These are phyloP conservation scores for Apolygus lucorum DNA, from an alignment of 1,140 invertebrate genomes.

Conservation along the genomic window DNA sequence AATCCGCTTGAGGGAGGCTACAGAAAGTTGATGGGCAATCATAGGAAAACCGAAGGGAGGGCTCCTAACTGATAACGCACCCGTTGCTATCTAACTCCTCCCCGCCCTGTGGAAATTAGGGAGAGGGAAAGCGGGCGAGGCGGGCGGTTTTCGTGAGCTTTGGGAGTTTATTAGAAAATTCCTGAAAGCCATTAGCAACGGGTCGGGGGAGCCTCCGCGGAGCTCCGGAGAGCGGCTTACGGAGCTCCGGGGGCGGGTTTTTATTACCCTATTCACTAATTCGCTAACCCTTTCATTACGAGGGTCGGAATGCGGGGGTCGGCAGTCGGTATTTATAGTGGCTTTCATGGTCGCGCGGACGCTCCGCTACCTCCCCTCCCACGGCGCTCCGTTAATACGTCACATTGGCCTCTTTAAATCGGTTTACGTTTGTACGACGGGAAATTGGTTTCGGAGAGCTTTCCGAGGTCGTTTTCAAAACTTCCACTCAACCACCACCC, in stretches of 20 bases:
- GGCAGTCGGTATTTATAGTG: constrained; percentile 9
- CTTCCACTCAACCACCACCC: too few relatives aligned
- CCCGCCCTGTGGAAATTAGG: background rate
- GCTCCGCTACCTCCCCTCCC: background rate
- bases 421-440: background rate
- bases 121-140: background rate
- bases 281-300: constrained; percentile 13
- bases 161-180: constrained; percentile 23
- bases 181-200: constrained; percentile 18
- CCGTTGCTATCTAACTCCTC: background rate
- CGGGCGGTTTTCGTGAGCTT: background rate
- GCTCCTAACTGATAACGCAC: background rate
- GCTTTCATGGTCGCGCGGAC: too few relatives aligned
- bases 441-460: too few relatives aligned
- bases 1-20: background rate
- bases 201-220: background rate
- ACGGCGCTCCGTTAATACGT: background rate
- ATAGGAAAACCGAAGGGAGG: background rate
- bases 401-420: background rate
- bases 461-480: too few relatives aligned
- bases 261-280: constrained; percentile 17
- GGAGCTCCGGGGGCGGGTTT: background rate
- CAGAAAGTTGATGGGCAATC: constrained; percentile 1
- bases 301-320: background rate
- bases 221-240: too few relatives aligned